These are phyloP conservation scores for Phocoena sinus DNA, from an alignment of 2,113 vertebrate genomes.

Conservation along the genomic window DNA sequence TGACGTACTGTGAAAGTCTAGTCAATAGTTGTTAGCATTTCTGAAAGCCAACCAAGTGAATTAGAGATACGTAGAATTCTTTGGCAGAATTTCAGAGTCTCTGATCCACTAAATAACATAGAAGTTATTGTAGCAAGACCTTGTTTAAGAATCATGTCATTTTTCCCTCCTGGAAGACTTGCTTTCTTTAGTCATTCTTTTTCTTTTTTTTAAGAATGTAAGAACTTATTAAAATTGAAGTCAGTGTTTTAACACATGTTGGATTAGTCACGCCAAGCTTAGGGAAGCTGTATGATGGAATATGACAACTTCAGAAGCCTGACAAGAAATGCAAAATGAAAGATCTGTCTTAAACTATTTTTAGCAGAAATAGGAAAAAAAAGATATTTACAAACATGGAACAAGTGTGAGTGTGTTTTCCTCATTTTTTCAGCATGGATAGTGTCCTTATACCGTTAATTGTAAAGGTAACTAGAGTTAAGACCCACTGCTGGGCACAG, in stretches of 20 bases:
- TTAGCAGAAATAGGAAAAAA: background rate
- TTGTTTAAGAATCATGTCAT: constrained; percentile 26
- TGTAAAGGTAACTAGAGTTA: background rate
- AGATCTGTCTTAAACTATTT: background rate
- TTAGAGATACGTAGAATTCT: background rate
- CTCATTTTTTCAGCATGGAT: background rate
- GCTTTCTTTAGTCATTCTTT: background rate
- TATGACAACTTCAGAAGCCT: background rate
- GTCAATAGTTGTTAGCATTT: constrained; percentile 22
- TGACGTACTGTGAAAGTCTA: background rate
- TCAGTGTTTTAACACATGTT: background rate
- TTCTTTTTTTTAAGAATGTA: background rate
- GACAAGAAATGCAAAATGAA: constrained; percentile 4
- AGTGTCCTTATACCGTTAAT: background rate
- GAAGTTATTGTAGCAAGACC: background rate
- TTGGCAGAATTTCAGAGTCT: constrained; percentile 27
- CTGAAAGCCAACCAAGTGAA: background rate
- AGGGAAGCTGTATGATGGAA: background rate
- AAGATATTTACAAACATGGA: background rate
- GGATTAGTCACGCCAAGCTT: constrained; percentile 1
- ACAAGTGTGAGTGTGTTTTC: background rate
- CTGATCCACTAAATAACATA: background rate
- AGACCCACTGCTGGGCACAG: background rate
- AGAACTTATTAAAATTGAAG: constrained; percentile 3
- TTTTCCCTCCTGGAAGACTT: background rate